These are phyloP conservation scores for Semotilus atromaculatus DNA, from an alignment of 2,797 vertebrate species.

Conservation along the genomic window DNA sequence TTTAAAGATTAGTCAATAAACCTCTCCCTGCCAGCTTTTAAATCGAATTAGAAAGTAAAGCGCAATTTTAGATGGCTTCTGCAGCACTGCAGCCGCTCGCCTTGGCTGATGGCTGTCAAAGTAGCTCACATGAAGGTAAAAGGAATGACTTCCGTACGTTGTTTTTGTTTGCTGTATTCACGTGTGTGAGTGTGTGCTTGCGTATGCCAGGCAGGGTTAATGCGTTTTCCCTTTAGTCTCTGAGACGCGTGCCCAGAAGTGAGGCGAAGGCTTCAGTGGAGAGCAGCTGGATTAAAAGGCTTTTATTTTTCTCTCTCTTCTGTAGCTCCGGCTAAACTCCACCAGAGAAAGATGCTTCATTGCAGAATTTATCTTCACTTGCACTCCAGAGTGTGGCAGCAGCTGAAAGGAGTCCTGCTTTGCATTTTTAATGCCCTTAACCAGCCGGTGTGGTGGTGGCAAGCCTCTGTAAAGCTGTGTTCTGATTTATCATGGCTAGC, in stretches of 20 bases:
- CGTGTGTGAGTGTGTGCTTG: slow-evolving; percentile 43
- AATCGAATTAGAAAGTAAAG: slow-evolving; percentile 39
- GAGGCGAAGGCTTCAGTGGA: slow-evolving; percentile 63
- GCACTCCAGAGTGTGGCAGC: slow-evolving; percentile 68
- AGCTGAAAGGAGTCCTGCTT: slow-evolving; percentile 71
- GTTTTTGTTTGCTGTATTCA: slow-evolving; percentile 29
- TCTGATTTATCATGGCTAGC: slow-evolving; percentile 73
- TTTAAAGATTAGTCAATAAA: slow-evolving; percentile 65
- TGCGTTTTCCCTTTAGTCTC: slow-evolving; percentile 65
- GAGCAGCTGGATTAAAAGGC: slow-evolving; percentile 71
- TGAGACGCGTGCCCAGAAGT: slow-evolving; percentile 59
- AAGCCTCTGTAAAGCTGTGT: slow-evolving; percentile 68
- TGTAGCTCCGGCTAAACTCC: slow-evolving; percentile 23
- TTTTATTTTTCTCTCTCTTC: slow-evolving; percentile 52
- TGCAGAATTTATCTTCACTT: slow-evolving; percentile 78
- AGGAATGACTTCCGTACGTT: background rate
- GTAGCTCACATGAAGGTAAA: background rate
- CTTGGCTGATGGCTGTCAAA: slow-evolving; percentile 5
- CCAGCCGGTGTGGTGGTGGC: slow-evolving; percentile 29
- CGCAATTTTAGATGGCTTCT: background rate
- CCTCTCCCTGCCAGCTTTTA: slow-evolving; percentile 25
- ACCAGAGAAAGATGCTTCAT: slow-evolving; percentile 62
- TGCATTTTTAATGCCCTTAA: slow-evolving; percentile 78
- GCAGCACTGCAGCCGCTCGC: slow-evolving; percentile 9
- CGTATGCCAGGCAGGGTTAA: slow-evolving; percentile 64